Evolutionary conservation across 2,113 vertebrate genomes (phyloP), one percentile per base, ranked within the genome.

Genomic region (Coturnix japonica): DNA sequence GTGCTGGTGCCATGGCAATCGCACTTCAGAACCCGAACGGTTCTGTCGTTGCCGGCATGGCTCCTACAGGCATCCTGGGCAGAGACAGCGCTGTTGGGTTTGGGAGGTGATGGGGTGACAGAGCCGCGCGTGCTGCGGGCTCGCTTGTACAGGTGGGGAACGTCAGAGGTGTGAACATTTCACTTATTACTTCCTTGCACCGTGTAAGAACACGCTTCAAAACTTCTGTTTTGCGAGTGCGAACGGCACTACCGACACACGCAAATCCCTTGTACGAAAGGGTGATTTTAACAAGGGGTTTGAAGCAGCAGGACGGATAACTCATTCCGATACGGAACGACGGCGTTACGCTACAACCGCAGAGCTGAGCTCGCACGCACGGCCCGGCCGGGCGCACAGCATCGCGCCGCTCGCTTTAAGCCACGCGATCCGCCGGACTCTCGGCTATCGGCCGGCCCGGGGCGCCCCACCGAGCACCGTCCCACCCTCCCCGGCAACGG

Each of bases 261-360:
- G 82, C 87, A 84, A 76, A 82, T 88, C 64, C 44, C 63, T 81
- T 37, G 11, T 66, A 76, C 76, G 59, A 81, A 84, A 71, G 74
- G 80, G 59, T 41, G 86, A 65, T 80, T 91, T 91, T 66, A 81
- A 87, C 93, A 91, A 93, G 71, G 83, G 70, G 7, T 31, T 78
- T 51, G 63, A 87, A 76, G 63, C 59, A 73, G 77, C 64, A 63
- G 60, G 54, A 57, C 56, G 56, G 59, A 46, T 57, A 67, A 94
- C 76, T n/a, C 67, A 81, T 54, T 92, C 63, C 53, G 64, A 60
- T 13, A 65, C 20, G 13, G 47, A 49, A 11, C 25, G 44, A 49
- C 47, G 30, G 81, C 19, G 78, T 26, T 8, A 49, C 70, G 51
- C 59, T 44, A 46, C 71, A 69, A 39, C 13, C 25, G 81, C n/a